Evolutionary conservation across 2,113 vertebrate species (phyloP).

Genomic region (Paralichthys olivaceus): DNA sequence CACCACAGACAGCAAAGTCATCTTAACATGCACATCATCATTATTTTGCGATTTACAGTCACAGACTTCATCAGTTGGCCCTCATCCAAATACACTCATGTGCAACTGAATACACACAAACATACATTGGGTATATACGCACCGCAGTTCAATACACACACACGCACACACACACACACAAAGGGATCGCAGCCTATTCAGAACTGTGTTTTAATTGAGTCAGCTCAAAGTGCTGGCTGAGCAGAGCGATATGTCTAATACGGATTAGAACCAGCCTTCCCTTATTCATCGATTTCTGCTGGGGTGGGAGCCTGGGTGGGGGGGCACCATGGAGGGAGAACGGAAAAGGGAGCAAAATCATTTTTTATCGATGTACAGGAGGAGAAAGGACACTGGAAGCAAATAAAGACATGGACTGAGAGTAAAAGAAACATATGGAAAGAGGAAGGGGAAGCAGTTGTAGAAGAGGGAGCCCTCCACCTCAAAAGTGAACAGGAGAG

Average conservation of each 20-base stretch:
- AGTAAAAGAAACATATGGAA: not conserved
- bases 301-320: constrained; percentile 12
- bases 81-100: constrained; percentile 2
- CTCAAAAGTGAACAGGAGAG: not conserved
- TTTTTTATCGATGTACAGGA: constrained; percentile 32
- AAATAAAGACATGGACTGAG: constrained; percentile 8
- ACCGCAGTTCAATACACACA: not conserved
- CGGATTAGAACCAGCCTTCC: constrained; percentile 61
- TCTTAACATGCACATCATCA: not conserved
- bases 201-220: constrained; percentile 72
- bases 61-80: constrained; percentile 6
- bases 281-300: constrained; percentile 65
- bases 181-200: constrained; percentile 30
- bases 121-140: constrained; percentile 10
- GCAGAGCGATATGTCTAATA: constrained; percentile 71
- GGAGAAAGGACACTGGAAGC: not conserved
- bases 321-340: constrained; percentile 18
- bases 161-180: constrained; percentile 19
- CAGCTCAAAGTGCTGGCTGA: constrained; percentile 68
- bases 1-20: not conserved
- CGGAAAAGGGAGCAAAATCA: constrained; percentile 28
- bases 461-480: not conserved
- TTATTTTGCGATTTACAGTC: not conserved
- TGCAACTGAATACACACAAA: not conserved
- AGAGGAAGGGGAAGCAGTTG: not conserved